phyloP scores from a whole-genome alignment of 2,797 vertebrate genomes.

The Epinephelus malabaricus region DNA sequence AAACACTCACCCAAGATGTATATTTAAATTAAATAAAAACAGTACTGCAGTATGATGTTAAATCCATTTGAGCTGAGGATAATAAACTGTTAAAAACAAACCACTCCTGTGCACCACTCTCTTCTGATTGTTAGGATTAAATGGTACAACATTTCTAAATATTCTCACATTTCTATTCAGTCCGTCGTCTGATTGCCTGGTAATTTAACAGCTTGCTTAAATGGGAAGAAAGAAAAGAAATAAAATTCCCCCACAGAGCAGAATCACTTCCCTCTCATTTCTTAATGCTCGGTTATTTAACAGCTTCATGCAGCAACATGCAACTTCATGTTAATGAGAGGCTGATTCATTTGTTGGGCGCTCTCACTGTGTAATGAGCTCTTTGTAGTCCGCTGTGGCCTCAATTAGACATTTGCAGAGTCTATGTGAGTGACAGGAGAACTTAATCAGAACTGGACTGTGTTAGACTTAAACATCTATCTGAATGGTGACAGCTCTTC shows the following conservation, averaged over 20 bases:
- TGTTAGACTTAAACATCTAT: neutral
- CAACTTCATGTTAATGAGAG: conserved; percentile 1
- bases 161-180: conserved; percentile 11
- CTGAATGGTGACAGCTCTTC: neutral
- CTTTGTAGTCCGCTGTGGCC: neutral
- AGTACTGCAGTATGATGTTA: neutral
- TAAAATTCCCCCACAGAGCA: neutral
- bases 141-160: neutral
- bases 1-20: neutral
- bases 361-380: neutral
- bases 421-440: neutral
- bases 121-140: neutral
- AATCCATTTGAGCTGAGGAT: neutral
- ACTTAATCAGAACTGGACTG: too few species aligned
- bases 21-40: neutral
- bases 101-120: neutral
- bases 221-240: conserved; percentile 6
- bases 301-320: conserved; percentile 4
- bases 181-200: neutral
- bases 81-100: conserved; percentile 6
- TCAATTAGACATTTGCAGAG: neutral
- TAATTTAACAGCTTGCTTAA: neutral
- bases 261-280: neutral
- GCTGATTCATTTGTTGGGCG: rapidly evolving
- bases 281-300: neutral